Conservation (phyloP, 2,113 vertebrate species). For the Cheirogaleus medius region DNA sequence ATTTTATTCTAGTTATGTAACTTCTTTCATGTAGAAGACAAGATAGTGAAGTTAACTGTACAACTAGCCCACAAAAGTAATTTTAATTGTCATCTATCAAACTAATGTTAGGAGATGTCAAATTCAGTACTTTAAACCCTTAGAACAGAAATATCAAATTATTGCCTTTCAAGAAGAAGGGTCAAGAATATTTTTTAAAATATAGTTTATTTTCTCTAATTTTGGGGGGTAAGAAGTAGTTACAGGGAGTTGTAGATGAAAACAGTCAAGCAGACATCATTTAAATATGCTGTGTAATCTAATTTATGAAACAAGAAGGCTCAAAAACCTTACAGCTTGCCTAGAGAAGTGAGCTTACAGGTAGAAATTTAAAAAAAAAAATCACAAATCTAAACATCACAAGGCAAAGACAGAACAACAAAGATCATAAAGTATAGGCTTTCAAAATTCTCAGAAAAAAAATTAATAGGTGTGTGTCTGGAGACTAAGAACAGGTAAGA, state of each 20-base stretch:
- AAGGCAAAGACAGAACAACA: background rate
- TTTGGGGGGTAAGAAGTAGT: constrained; percentile 35
- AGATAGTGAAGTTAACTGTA: constrained; percentile 7
- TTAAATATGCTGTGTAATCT: background rate
- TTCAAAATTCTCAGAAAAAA: constrained; percentile 33
- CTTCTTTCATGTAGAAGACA: background rate
- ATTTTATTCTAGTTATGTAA: background rate
- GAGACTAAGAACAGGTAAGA: background rate
- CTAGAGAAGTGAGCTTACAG: background rate
- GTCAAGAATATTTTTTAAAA: constrained; percentile 24
- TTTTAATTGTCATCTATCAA: constrained; percentile 12
- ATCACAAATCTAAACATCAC: background rate
- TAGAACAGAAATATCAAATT: constrained; percentile 25
- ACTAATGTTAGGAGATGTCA: constrained; percentile 5
- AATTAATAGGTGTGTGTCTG: background rate
- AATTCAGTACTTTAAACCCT: constrained; percentile 10
- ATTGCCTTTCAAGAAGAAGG: background rate
- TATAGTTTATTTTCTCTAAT: background rate
- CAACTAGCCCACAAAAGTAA: constrained; percentile 38
- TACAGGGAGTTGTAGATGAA: background rate
- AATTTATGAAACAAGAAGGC: constrained; percentile 31
- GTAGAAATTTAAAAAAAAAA: background rate
- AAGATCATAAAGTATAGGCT: background rate
- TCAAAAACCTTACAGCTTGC: background rate
- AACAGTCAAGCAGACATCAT: background rate